These are phyloP conservation scores for Alexandromys oeconomus DNA, from an alignment of 2,797 vertebrate species.

Conservation along the genomic window DNA sequence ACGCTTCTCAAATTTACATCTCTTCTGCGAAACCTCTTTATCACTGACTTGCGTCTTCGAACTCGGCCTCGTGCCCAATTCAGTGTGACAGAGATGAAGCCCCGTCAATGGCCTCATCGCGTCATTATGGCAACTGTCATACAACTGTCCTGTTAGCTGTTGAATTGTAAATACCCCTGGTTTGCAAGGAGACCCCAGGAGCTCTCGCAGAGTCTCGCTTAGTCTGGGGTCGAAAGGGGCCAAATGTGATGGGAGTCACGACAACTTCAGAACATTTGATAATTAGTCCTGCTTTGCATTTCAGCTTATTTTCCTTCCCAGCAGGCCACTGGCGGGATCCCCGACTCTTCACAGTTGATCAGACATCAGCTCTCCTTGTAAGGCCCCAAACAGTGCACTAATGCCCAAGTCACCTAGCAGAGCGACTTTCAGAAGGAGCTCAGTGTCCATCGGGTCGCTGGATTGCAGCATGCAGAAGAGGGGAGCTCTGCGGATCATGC, in stretches of 20 bases:
- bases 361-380: constrained; percentile 51
- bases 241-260: constrained; percentile 69
- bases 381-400: constrained; percentile 6
- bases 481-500: neutral
- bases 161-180: constrained; percentile 80
- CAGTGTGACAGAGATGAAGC: constrained; percentile 80
- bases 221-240: constrained; percentile 72
- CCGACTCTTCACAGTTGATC: neutral
- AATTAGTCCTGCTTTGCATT: constrained; percentile 82
- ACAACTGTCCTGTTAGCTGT: constrained; percentile 69
- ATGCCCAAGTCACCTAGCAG: neutral
- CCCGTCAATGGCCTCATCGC: constrained; percentile 63
- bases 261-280: constrained; percentile 81
- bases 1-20: constrained; percentile 80
- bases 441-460: neutral
- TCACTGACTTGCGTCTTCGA: constrained; percentile 79
- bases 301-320: constrained; percentile 80
- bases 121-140: constrained; percentile 79
- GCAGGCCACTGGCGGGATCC: neutral
- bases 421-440: neutral
- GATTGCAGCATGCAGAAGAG: neutral
- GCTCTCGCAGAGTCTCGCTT: constrained; percentile 65
- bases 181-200: constrained; percentile 71
- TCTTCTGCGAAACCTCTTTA: constrained; percentile 74
- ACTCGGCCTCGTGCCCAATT: constrained; percentile 68